A percentile compares a stretch with the other conserved stretches of the same genome.
phyloP scores from a whole-genome alignment of 2,113 vertebrate genomes.

The Eonycteris spelaea region DNA sequence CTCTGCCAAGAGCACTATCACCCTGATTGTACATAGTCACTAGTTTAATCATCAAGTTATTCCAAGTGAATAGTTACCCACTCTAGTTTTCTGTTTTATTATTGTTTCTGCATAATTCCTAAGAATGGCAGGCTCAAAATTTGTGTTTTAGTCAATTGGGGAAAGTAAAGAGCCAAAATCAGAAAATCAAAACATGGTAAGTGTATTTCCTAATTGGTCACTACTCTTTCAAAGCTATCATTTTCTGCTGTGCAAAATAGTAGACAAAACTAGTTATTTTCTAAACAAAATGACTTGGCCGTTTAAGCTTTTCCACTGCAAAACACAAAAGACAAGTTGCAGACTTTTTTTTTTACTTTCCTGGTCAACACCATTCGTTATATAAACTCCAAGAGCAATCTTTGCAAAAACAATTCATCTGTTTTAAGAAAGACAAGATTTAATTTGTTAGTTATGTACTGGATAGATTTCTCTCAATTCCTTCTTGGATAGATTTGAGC shows the following conservation, averaged over 20 bases:
- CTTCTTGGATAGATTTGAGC: neutral
- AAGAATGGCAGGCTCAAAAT: neutral
- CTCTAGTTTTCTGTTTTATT: neutral
- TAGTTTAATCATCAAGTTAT: neutral
- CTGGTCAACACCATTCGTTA: slow-evolving; percentile 22
- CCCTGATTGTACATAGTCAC: neutral
- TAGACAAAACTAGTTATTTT: slow-evolving; percentile 55
- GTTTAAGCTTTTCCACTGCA: neutral
- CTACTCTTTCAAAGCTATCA: slow-evolving; percentile 43
- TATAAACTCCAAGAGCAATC: neutral
- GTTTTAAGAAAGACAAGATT: slow-evolving; percentile 39
- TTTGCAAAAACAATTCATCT: slow-evolving; percentile 19
- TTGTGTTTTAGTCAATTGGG: neutral
- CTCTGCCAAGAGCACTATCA: neutral
- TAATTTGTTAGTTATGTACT: neutral
- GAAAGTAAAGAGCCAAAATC: neutral
- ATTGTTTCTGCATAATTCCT: slow-evolving; percentile 35
- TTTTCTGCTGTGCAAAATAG: slow-evolving; percentile 61
- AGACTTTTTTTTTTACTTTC: neutral
- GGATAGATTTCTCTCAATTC: neutral
- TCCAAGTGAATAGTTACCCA: neutral
- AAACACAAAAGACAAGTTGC: slow-evolving; percentile 50
- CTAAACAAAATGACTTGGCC: slow-evolving; percentile 47
- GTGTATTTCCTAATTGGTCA: slow-evolving; percentile 43
- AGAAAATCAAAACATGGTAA: slow-evolving; percentile 30